These are phyloP conservation scores for Anas platyrhynchos DNA, from an alignment of 2,113 vertebrate species.

Conservation along the genomic window DNA sequence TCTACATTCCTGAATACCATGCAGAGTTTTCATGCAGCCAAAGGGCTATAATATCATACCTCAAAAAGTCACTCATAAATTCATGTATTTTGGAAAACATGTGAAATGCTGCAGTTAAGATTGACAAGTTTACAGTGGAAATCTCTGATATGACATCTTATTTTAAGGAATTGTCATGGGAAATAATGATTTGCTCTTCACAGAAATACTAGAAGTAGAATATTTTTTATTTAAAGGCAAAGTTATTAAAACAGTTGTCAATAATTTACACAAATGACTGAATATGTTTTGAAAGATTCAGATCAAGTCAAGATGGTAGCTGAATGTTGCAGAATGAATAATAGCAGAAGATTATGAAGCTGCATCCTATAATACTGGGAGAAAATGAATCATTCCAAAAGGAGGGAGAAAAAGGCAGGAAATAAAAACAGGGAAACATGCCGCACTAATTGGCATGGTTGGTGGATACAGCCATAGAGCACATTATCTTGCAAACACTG, in stretches of 20 bases:
- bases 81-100: background rate
- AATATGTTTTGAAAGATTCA: background rate
- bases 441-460: rapidly evolving
- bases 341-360: background rate
- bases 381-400: background rate
- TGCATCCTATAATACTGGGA: background rate
- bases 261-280: background rate
- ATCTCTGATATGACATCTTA: background rate
- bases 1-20: background rate
- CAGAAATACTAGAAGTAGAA: background rate
- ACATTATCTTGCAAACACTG: background rate
- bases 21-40: background rate
- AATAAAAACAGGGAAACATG: background rate
- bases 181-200: background rate
- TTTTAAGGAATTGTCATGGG: background rate
- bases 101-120: background rate
- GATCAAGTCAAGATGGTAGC: background rate
- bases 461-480: background rate
- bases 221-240: background rate
- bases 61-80: background rate
- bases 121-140: background rate
- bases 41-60: background rate
- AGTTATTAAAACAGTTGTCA: background rate
- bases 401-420: background rate
- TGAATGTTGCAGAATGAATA: background rate